Conservation (phyloP, 37 sponge, comb jelly and placozoan genomes). For the Oopsacas minuta region DNA sequence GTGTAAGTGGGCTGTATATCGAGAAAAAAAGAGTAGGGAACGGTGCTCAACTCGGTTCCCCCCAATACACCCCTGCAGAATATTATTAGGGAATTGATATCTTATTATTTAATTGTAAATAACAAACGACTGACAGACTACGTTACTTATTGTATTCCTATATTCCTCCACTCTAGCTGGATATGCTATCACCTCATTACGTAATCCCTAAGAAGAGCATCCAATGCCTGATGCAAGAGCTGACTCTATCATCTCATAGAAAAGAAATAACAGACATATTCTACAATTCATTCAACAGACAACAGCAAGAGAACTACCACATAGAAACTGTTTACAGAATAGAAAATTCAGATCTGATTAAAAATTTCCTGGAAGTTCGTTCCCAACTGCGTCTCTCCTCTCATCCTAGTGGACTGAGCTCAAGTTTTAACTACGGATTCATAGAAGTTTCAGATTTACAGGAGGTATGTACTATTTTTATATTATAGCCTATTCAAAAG, state of each 20-base stretch:
- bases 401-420: not conserved
- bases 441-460: not conserved
- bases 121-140: too few species aligned
- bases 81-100: too few species aligned
- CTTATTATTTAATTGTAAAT: too few species aligned
- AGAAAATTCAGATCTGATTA: not conserved
- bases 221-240: not conserved
- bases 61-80: too few species aligned
- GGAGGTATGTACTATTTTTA: too few species aligned
- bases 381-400: not conserved
- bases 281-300: not conserved
- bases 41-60: too few species aligned
- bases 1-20: too few species aligned
- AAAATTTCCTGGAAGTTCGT: not conserved
- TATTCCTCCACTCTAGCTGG: too few species aligned
- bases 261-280: not conserved
- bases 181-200: not conserved
- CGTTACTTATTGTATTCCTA: too few species aligned
- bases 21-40: too few species aligned
- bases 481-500: too few species aligned
- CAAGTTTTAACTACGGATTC: not conserved
- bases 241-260: not conserved
- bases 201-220: not conserved
- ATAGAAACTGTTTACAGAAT: not conserved
- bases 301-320: not conserved